Conservation (phyloP, 2,888 invertebrate genomes). For the Chrysodeixis includens region DNA sequence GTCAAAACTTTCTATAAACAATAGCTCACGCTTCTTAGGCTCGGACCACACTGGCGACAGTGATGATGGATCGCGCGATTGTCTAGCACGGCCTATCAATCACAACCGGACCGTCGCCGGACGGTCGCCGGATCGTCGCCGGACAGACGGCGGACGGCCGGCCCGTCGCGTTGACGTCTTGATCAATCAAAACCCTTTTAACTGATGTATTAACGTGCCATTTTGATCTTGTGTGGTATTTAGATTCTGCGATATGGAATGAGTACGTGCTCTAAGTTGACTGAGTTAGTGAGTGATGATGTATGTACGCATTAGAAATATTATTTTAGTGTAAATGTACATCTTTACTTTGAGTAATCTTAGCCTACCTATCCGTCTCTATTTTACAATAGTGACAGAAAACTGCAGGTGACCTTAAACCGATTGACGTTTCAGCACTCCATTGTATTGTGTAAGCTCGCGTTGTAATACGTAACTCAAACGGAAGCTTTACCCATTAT, state of each 20-base stretch:
- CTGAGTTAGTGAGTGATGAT: not conserved
- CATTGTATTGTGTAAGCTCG: not conserved
- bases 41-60: conserved; percentile 66
- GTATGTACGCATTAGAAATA: not conserved
- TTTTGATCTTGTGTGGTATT: conserved; percentile 38
- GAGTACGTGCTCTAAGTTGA: conserved; percentile 9
- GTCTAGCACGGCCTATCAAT: conserved; percentile 71
- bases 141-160: conserved; percentile 57
- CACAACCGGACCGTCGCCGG: conserved; percentile 59
- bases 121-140: conserved; percentile 55
- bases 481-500: not conserved
- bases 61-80: conserved; percentile 74
- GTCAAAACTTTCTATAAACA: conserved; percentile 50
- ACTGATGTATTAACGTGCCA: conserved; percentile 61
- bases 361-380: no score
- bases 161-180: conserved; percentile 65
- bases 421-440: no score
- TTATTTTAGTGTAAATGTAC: no score
- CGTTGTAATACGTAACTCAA: not conserved
- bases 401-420: no score
- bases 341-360: no score
- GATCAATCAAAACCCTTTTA: conserved; percentile 76
- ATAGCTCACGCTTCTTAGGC: conserved; percentile 60
- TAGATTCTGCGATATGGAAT: conserved; percentile 31
- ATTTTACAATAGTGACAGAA: no score